These are phyloP conservation scores for Callocephalon fimbriatum DNA, from an alignment of 2,113 vertebrate species.

Conservation along the genomic window DNA sequence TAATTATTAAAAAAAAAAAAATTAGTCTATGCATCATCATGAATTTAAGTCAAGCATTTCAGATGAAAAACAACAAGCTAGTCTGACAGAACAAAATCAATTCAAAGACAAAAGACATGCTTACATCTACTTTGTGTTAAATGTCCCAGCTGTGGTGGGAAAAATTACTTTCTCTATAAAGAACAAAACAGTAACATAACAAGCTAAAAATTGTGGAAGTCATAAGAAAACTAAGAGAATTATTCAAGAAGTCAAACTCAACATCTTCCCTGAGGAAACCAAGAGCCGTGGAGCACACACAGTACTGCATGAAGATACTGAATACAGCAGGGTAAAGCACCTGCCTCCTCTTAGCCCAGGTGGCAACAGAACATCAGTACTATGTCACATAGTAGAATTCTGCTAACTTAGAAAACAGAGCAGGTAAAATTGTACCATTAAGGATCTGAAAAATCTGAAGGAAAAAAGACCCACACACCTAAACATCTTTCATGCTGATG, in stretches of 20 bases:
- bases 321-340: neutral
- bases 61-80: neutral
- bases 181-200: neutral
- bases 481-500: neutral
- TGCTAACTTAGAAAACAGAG: neutral
- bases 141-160: neutral
- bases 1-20: neutral
- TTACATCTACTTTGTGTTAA: neutral
- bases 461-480: neutral
- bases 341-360: neutral
- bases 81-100: neutral
- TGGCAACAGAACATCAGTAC: neutral
- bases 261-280: neutral
- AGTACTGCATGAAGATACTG: neutral
- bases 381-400: accelerated
- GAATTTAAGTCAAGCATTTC: neutral
- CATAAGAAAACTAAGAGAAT: neutral
- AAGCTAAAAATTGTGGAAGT: neutral
- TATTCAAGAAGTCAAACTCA: neutral
- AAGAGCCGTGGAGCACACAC: neutral
- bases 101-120: neutral
- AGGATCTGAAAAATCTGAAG: neutral
- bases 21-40: neutral
- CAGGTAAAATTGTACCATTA: neutral
- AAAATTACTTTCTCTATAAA: neutral